phyloP scores from a whole-genome alignment of 2,888 invertebrate genomes.

The Pheosia gnoma region DNA sequence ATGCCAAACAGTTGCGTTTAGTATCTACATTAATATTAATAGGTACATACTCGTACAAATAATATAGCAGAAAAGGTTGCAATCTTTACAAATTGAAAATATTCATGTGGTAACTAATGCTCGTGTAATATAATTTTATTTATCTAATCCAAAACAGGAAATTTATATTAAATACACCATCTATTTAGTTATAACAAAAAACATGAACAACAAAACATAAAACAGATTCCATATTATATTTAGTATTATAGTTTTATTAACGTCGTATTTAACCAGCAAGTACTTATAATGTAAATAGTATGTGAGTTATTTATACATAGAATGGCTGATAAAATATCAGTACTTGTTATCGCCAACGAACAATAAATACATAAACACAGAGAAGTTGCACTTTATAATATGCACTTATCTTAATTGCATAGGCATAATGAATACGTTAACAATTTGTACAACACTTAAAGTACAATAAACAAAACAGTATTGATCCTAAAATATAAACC shows the following conservation, averaged over 20 bases:
- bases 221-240: background rate
- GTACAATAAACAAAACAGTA: conserved; percentile 4
- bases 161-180: background rate
- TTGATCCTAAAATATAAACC: background rate
- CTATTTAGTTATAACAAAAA: background rate
- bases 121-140: background rate
- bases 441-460: conserved; percentile 20
- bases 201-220: background rate
- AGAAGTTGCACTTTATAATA: conserved; percentile 32
- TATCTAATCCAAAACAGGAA: background rate
- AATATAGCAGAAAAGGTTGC: no score
- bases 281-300: conserved; percentile 18
- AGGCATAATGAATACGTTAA: conserved; percentile 44
- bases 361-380: conserved; percentile 65
- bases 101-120: no score
- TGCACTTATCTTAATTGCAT: conserved; percentile 46
- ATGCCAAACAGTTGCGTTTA: no score
- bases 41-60: no score
- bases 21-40: no score
- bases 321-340: conserved; percentile 63
- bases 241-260: background rate
- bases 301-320: conserved; percentile 58
- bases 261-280: conserved; percentile 9
- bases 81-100: no score
- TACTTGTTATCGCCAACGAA: conserved; percentile 68